phyloP scores from a whole-genome alignment of 1,140 invertebrate species.

The Macrobrachium nipponense region DNA sequence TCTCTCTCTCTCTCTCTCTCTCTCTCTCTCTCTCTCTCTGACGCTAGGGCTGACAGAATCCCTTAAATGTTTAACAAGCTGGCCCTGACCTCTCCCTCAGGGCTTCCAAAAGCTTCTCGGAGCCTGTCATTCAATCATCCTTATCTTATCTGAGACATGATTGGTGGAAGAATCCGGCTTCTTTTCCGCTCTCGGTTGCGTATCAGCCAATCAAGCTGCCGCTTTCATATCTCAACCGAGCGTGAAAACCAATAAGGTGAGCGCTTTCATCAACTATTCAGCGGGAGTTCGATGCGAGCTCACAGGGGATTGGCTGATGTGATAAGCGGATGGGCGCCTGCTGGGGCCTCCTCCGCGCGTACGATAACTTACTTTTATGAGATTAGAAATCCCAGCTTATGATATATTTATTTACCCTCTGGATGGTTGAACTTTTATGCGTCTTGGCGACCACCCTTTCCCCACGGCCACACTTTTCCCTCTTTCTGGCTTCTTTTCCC shows the following conservation, averaged over 20 bases:
- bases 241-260: slow-evolving; percentile 53
- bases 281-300: slow-evolving; percentile 42
- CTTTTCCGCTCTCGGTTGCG: slow-evolving; percentile 30
- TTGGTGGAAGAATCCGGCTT: slow-evolving; percentile 33
- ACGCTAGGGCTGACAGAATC: slow-evolving; percentile 15
- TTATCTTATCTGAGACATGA: slow-evolving; percentile 46
- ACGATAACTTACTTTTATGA: slow-evolving; percentile 34
- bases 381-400: slow-evolving; percentile 25
- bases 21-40: slow-evolving; percentile 42
- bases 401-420: slow-evolving; percentile 6
- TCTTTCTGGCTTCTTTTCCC: too few relatives aligned
- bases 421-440: slow-evolving; percentile 5
- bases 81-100: slow-evolving; percentile 2
- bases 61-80: slow-evolving; percentile 34
- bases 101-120: slow-evolving; percentile 8
- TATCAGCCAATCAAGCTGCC: slow-evolving; percentile 52
- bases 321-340: slow-evolving; percentile 35
- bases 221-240: slow-evolving; percentile 36
- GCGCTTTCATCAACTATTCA: slow-evolving; percentile 56
- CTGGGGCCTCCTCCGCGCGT: not conserved
- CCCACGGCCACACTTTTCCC: not conserved
- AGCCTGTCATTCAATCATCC: slow-evolving; percentile 51
- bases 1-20: slow-evolving; percentile 42
- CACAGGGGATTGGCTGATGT: slow-evolving; percentile 43
- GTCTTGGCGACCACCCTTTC: not conserved